phyloP scores from a whole-genome alignment of 2,113 vertebrate genomes.

The Gymnogyps californianus region DNA sequence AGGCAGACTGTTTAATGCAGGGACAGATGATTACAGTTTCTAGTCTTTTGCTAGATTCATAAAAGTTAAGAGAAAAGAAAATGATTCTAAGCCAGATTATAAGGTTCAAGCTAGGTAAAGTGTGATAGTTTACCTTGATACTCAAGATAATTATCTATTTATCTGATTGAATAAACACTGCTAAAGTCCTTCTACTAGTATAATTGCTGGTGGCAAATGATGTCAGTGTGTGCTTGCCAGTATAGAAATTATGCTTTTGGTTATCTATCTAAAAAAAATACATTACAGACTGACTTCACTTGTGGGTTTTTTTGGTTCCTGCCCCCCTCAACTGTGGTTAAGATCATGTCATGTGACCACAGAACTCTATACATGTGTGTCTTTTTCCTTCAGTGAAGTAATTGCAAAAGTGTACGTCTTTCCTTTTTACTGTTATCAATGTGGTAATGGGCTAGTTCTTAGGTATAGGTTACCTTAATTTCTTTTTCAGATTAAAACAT shows the following conservation, averaged over 20 bases:
- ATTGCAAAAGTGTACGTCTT: neutral
- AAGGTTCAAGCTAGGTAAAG: constrained; percentile 13
- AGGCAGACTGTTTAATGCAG: neutral
- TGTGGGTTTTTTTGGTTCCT: neutral
- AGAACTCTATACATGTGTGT: neutral
- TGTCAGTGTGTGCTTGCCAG: neutral
- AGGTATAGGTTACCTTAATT: neutral
- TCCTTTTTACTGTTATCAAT: neutral
- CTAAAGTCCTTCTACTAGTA: neutral
- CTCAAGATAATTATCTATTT: neutral
- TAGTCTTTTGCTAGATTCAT: neutral
- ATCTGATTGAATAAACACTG: neutral
- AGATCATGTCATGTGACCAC: neutral
- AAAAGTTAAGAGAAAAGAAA: neutral
- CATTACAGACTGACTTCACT: neutral
- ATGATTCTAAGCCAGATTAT: neutral
- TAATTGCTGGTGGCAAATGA: neutral
- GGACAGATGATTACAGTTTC: neutral
- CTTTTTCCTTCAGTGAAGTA: neutral
- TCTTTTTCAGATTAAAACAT: neutral
- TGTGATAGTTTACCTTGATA: neutral
- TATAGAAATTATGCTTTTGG: neutral
- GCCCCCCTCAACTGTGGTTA: neutral
- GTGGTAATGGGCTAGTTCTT: neutral
- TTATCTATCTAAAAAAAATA: neutral